Conservation (phyloP, 2,888 invertebrate genomes). For the Drosophila engyochracea region DNA sequence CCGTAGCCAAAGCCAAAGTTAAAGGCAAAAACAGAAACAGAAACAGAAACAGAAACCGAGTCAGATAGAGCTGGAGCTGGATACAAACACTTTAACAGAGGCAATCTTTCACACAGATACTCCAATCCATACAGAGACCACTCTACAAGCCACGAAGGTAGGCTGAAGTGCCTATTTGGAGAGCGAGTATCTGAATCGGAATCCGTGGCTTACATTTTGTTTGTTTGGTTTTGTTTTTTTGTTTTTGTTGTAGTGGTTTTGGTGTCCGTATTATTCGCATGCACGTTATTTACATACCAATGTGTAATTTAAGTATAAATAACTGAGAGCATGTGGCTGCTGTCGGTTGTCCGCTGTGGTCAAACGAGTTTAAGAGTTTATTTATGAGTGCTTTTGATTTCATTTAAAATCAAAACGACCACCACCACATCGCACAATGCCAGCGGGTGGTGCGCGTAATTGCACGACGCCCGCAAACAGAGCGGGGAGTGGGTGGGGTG, state of each 20-base stretch:
- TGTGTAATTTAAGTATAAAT: constrained; percentile 65
- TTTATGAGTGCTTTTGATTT: constrained; percentile 81
- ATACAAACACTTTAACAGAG: constrained; percentile 22
- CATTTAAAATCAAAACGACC: constrained; percentile 59
- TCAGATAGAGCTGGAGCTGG: constrained; percentile 18
- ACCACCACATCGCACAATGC: constrained; percentile 50
- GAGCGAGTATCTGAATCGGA: constrained; percentile 38
- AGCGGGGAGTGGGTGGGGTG: constrained; percentile 5
- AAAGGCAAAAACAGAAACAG: constrained; percentile 25
- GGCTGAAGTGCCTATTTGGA: constrained; percentile 54
- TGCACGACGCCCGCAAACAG: constrained; percentile 67
- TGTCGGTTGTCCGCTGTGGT: constrained; percentile 59
- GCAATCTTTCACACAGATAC: constrained; percentile 50
- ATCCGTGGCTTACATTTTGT: constrained; percentile 44
- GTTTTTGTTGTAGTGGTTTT: constrained; percentile 7
- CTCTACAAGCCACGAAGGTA: constrained; percentile 67
- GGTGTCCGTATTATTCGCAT: constrained; percentile 43
- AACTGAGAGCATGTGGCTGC: constrained; percentile 29
- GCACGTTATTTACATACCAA: constrained; percentile 78
- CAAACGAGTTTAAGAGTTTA: constrained; percentile 78
- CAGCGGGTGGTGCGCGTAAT: constrained; percentile 77
- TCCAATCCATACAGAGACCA: constrained; percentile 19
- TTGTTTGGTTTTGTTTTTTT: neutral
- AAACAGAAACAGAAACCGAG: constrained; percentile 14
- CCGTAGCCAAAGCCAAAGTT: constrained; percentile 47